Evolutionary conservation across 2,888 invertebrate species (phyloP).

Genomic region (Azorinus chamasolen): DNA sequence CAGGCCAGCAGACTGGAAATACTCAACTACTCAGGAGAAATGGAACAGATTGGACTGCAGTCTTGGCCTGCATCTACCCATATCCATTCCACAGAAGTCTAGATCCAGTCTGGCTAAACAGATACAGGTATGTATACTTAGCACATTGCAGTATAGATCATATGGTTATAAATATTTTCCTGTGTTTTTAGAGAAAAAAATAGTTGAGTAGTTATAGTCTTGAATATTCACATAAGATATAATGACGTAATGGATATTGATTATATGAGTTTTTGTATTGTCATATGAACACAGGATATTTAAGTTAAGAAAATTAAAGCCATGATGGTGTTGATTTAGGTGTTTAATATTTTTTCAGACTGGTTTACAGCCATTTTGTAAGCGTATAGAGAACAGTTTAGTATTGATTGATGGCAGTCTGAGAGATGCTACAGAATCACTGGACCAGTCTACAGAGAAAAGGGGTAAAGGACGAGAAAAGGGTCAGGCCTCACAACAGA

Average conservation of each 20-base stretch:
- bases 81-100: slow-evolving; percentile 89
- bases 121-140: slow-evolving; percentile 69
- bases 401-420: slow-evolving; percentile 92
- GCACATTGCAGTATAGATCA: no score
- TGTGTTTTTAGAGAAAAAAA: no score
- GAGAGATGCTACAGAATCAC: slow-evolving; percentile 88
- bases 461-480: slow-evolving; percentile 73
- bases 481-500: slow-evolving; percentile 43
- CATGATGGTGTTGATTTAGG: no score
- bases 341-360: slow-evolving; percentile 59
- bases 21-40: slow-evolving; percentile 90
- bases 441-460: slow-evolving; percentile 72
- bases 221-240: no score
- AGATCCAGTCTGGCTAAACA: slow-evolving; percentile 85
- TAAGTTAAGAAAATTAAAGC: no score
- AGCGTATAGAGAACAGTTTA: slow-evolving; percentile 87
- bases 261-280: no score
- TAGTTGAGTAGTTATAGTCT: no score
- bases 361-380: slow-evolving; percentile 79
- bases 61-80: slow-evolving; percentile 92
- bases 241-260: no score
- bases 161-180: no score
- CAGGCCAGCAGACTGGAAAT: slow-evolving; percentile 93
- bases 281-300: no score
- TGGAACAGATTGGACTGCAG: slow-evolving; percentile 93